Conservation (phyloP, 2,888 invertebrate genomes). For the Horisme vitalbata region DNA sequence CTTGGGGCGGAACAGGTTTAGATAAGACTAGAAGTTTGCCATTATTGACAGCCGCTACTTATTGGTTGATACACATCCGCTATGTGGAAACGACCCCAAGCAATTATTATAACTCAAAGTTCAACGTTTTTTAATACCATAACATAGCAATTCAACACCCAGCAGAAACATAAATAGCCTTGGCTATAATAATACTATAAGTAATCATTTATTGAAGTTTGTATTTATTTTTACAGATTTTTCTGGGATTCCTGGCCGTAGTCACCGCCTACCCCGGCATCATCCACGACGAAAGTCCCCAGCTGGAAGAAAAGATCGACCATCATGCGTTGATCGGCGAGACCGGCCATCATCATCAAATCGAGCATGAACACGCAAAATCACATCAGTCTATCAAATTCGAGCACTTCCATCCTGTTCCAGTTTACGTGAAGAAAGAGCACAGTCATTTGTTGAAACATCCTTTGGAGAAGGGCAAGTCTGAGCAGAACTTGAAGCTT, state of each 20-base stretch:
- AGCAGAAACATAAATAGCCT: no score
- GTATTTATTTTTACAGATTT: slow-evolving; percentile 61
- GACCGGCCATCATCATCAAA: slow-evolving; percentile 82
- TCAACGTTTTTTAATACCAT: no score
- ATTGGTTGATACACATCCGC: slow-evolving; percentile 22
- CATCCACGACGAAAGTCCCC: slow-evolving; percentile 70
- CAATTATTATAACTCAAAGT: slow-evolving; percentile 1
- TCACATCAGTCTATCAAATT: slow-evolving; percentile 88
- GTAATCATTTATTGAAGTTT: not conserved
- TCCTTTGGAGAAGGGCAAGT: slow-evolving; percentile 85
- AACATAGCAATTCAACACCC: no score
- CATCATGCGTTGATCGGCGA: slow-evolving; percentile 69
- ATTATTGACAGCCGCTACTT: slow-evolving; percentile 31
- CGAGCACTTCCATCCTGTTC: slow-evolving; percentile 87
- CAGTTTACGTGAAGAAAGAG: slow-evolving; percentile 87
- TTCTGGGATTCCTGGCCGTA: slow-evolving; percentile 75
- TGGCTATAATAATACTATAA: no score
- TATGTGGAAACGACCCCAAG: slow-evolving; percentile 10
- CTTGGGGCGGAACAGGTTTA: slow-evolving; percentile 51
- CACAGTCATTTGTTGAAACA: slow-evolving; percentile 85
- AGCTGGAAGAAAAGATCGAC: slow-evolving; percentile 64
- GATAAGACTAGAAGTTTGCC: slow-evolving; percentile 31
- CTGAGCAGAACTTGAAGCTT: slow-evolving; percentile 82
- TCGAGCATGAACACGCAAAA: slow-evolving; percentile 86
- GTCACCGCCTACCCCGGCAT: slow-evolving; percentile 72